Conservation (phyloP, 1,140 invertebrate genomes). For the Trachymyrmex cornetzi region DNA sequence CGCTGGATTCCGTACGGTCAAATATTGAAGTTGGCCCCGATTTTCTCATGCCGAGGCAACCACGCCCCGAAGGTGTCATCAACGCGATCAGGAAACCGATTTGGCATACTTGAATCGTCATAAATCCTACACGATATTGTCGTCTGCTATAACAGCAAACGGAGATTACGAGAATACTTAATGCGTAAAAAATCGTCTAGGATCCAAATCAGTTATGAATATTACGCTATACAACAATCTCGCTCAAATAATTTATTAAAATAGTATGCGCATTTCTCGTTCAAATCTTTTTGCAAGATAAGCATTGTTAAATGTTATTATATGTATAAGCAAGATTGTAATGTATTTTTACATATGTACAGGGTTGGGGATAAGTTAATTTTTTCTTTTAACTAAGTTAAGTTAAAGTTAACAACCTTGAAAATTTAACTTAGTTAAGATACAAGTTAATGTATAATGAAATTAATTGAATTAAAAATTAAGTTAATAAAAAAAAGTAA, state of each 20-base stretch:
- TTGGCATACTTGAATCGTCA: slow-evolving; percentile 71
- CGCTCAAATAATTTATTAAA: slow-evolving; percentile 21
- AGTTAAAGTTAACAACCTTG: too few relatives aligned
- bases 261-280: not conserved
- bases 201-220: not conserved
- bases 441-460: too few relatives aligned
- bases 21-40: slow-evolving; percentile 84
- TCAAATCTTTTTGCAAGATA: slow-evolving; percentile 1
- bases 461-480: too few relatives aligned
- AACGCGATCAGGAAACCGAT: slow-evolving; percentile 75
- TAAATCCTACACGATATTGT: slow-evolving; percentile 65
- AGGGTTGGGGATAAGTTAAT: too few relatives aligned
- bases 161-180: slow-evolving; percentile 31
- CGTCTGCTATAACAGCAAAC: slow-evolving; percentile 9
- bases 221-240: slow-evolving; percentile 11
- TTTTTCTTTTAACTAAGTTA: too few relatives aligned
- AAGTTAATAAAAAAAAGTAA: too few relatives aligned
- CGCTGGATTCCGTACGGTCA: slow-evolving; percentile 78
- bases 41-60: slow-evolving; percentile 71
- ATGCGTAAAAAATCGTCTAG: slow-evolving; percentile 45
- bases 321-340: too few relatives aligned
- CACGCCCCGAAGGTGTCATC: slow-evolving; percentile 67
- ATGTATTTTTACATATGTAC: too few relatives aligned
- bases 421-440: too few relatives aligned
- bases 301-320: too few relatives aligned